Evolutionary conservation across 2,113 vertebrate genomes (phyloP).

Genomic region (Siphamia tubifer): DNA sequence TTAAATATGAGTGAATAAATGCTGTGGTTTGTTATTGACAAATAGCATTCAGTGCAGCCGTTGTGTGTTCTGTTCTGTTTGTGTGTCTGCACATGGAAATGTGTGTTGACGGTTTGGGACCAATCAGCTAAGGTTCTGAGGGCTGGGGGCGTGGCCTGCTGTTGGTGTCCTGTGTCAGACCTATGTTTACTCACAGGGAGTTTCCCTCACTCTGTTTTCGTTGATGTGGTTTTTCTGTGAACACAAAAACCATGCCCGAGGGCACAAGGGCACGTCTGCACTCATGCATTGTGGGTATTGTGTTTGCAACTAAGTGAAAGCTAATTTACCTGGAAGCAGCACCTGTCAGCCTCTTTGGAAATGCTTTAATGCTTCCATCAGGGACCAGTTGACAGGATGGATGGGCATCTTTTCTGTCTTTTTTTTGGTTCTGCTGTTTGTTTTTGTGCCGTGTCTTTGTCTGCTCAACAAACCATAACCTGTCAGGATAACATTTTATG

Average conservation of each 20-base stretch:
- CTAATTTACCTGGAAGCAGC: constrained; percentile 8
- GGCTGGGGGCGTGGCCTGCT: background rate
- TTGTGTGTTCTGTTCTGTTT: background rate
- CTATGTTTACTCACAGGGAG: constrained; percentile 49
- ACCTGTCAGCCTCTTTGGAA: constrained; percentile 24
- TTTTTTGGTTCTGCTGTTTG: too few species aligned
- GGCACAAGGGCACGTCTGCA: background rate
- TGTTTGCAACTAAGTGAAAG: background rate
- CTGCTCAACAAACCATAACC: too few species aligned
- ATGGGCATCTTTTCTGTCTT: background rate
- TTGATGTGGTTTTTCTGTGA: constrained; percentile 12
- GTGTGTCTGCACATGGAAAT: constrained; percentile 6
- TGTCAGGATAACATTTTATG: too few species aligned
- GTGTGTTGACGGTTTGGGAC: background rate
- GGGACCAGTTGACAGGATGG: background rate
- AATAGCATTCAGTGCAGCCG: background rate
- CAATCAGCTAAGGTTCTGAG: background rate
- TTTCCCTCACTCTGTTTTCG: constrained; percentile 35
- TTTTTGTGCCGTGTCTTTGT: too few species aligned
- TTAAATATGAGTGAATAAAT: too few species aligned
- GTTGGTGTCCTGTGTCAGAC: constrained; percentile 34
- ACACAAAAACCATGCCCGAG: constrained; percentile 12
- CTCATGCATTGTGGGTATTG: constrained; percentile 9
- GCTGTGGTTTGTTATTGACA: too few species aligned
- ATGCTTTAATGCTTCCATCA: background rate